Conservation (phyloP, 2,888 invertebrate genomes). For the Rhagonycha lutea region DNA sequence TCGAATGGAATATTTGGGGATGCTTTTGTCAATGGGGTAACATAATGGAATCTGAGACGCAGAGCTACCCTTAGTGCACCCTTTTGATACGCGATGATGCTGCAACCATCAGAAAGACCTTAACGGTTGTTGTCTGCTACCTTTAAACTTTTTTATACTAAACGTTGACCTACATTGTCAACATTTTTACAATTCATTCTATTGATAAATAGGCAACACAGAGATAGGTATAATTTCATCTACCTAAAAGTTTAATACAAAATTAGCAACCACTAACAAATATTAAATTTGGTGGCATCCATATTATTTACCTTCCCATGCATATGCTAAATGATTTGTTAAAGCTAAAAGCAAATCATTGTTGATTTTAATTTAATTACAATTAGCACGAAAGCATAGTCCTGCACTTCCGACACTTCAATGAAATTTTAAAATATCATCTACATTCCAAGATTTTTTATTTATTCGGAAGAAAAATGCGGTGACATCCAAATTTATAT, state of each 20-base stretch:
- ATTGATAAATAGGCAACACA: not conserved
- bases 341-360: slow-evolving; percentile 12
- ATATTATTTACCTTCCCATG: not conserved
- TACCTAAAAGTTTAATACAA: not conserved
- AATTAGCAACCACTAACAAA: not conserved
- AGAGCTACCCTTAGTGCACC: slow-evolving; percentile 53
- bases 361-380: slow-evolving; percentile 9
- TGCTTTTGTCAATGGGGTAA: slow-evolving; percentile 53
- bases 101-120: slow-evolving; percentile 42
- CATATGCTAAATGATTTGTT: not conserved
- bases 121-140: slow-evolving; percentile 38
- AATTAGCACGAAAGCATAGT: not conserved
- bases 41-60: slow-evolving; percentile 56
- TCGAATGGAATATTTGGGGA: slow-evolving; percentile 54
- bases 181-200: not conserved
- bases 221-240: not conserved
- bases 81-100: slow-evolving; percentile 55
- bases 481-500: not conserved
- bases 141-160: slow-evolving; percentile 12
- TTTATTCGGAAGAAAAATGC: not conserved
- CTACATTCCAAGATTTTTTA: not conserved
- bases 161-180: slow-evolving; percentile 19
- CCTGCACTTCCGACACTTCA: not conserved
- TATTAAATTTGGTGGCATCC: not conserved
- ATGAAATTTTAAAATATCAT: not conserved